phyloP scores from a whole-genome alignment of 2,113 vertebrate species.

The Otocyon megalotis region DNA sequence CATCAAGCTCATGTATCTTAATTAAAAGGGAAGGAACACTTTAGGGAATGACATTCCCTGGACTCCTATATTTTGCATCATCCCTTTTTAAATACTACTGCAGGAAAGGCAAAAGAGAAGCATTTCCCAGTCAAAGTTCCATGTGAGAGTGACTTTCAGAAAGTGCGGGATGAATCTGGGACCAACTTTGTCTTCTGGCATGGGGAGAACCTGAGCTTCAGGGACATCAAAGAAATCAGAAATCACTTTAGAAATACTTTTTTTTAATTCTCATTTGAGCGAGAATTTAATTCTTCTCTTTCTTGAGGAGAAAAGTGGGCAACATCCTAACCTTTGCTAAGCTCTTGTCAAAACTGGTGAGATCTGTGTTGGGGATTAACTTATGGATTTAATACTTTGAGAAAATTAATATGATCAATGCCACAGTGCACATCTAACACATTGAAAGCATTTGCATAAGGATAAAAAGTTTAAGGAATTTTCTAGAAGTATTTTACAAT shows the following conservation, averaged over 20 bases:
- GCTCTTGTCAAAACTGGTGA: neutral
- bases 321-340: neutral
- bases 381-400: neutral
- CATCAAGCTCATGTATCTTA: neutral
- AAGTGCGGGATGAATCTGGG: fast-evolving
- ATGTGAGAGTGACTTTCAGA: neutral
- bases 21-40: neutral
- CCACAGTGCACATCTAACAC: neutral
- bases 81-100: neutral
- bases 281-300: too few relatives aligned
- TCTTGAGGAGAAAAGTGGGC: neutral
- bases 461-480: neutral
- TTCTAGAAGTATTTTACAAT: neutral
- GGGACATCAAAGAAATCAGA: neutral
- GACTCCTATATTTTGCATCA: neutral
- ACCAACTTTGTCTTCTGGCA: neutral
- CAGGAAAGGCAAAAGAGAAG: neutral
- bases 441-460: neutral
- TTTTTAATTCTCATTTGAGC: neutral
- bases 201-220: neutral
- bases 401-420: neutral
- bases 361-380: neutral
- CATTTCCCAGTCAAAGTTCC: neutral
- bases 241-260: neutral
- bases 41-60: neutral